Base-by-base conservation (phyloP, 2,888 invertebrate genomes). In the Polydrusus cervinus region DNA sequence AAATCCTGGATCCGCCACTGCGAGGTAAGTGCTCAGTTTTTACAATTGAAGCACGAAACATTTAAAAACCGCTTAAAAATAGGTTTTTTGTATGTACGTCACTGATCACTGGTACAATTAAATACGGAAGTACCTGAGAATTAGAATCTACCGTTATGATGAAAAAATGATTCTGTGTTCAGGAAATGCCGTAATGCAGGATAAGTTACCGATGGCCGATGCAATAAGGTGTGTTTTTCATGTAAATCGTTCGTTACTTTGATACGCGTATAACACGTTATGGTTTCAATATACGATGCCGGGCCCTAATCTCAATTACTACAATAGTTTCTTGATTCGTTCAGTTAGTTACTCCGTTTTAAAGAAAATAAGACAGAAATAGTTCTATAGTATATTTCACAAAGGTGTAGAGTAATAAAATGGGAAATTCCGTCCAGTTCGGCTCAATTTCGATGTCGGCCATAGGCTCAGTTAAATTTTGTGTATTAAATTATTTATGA, bases 151-250 rank as follows among this genome's bases (percentile, higher is more conserved):
- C 74, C 74, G 74, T 74, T 74, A 74, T 38, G 45, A 57, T 51
- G 13, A 70, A 47, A 74, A 74, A 47, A 74, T 55, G 65, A 70
- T 65, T 65, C 70, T 70, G 38, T 18, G 61, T 66, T 45, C 70
- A 74, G 74, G 74, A 74, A 74, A 70, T 65, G 60, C 38, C 38
- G 25, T 53, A 53, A 67, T 16, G 40, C 20, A 20, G 53, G 53
- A 67, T 67, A 53, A 55, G 40, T 60, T 53, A 67, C 53, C 30
- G 53, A 67, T 67, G 55, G 67, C 67, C 40, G 20, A 43, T 67
- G 53, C 10, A 40, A 20, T 20, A 40, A 67, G 67, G 67, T 53
- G 53, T 67, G 67, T 47, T 38, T 20, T 55, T 40, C 51, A 51
- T 53, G 67, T 53, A 67, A 67, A 40, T 40, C 53, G 34, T 65